Evolutionary conservation across 30 jellyfish, hydroid and myxozoan genomes (phyloP), one percentile per base, ranked within the genome.

Genomic region (Hydractinia symbiolongicarpus): DNA sequence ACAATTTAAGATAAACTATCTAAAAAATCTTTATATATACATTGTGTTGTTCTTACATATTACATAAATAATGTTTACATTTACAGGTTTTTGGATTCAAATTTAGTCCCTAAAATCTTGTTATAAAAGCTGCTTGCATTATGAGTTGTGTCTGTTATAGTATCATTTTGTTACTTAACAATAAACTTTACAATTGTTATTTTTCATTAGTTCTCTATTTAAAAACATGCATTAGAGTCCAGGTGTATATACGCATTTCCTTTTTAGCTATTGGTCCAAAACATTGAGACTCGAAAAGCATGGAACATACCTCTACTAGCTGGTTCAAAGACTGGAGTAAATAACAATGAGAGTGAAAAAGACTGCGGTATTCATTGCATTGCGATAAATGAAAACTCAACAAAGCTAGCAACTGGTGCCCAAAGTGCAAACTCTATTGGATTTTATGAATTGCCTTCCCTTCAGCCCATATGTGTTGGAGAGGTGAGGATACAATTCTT

Each of bases 281-380:
- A 94, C 79, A 66, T 92, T 4, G 60, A 7, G 50, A 66, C 95
- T 16, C 64, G 61, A 50, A 73, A 85, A 78, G 55, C 15, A 5
- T 88, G 96, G 97, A 84, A 55, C 19, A 85, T 94, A 50, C 99
- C 99, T 13, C 61, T 86, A 74, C 16, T 94, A 50, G 80, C 78
- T 14, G 96, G 96, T 11, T 72, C 95, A 2, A 75, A 67, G 11
- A 15, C 61, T 40, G 54, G 67, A 21, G 2, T 30, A 30, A 30
- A 30, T 30, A 62, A 83, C 7, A 89, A 86, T 5, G 78, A n/a
- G 30, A 88, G 94, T 62, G 88, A 78, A 49, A 76, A 76, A 67
- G 85, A 79, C 72, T 94, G 99, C 84, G 99, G 99, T 53, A 94
- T 94, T 52, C 99, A 94, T 76, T 68, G 94, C 80, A 94, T 94